Conservation (phyloP, 1,140 invertebrate genomes). For the Drosophila pectinifera region DNA sequence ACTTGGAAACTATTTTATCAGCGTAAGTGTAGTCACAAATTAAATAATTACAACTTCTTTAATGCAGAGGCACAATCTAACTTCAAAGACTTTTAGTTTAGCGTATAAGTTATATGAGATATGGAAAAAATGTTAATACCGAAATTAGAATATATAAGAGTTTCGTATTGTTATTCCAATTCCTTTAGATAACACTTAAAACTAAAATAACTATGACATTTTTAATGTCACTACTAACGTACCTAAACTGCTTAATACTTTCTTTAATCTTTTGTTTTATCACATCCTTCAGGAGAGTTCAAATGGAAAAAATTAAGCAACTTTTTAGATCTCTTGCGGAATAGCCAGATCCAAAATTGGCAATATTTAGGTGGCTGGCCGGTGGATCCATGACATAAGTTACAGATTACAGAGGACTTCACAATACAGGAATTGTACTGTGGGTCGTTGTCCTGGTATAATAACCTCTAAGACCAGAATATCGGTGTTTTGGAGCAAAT, state of each 20-base stretch:
- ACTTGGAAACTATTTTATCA: conserved; percentile 68
- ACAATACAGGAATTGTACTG: no score
- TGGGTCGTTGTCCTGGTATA: no score
- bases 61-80: not conserved
- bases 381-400: no score
- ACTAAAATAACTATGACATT: not conserved
- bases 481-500: no score
- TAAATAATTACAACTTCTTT: conserved; percentile 31
- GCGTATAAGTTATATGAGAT: not conserved
- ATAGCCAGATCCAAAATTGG: no score
- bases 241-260: not conserved
- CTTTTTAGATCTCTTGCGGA: no score
- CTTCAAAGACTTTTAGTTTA: not conserved
- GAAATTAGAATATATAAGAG: no score
- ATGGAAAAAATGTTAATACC: not conserved
- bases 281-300: no score
- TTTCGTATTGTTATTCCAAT: not conserved
- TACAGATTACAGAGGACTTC: no score
- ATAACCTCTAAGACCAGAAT: no score
- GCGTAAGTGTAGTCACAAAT: conserved; percentile 51
- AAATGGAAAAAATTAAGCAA: no score
- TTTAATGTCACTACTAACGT: not conserved
- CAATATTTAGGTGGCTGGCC: no score
- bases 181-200: not conserved
- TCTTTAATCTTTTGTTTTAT: not conserved